A percentile compares a stretch with the other conserved stretches of the same genome.
phyloP scores from a whole-genome alignment of 2,888 invertebrate species.

The Aspidiotus destructor region DNA sequence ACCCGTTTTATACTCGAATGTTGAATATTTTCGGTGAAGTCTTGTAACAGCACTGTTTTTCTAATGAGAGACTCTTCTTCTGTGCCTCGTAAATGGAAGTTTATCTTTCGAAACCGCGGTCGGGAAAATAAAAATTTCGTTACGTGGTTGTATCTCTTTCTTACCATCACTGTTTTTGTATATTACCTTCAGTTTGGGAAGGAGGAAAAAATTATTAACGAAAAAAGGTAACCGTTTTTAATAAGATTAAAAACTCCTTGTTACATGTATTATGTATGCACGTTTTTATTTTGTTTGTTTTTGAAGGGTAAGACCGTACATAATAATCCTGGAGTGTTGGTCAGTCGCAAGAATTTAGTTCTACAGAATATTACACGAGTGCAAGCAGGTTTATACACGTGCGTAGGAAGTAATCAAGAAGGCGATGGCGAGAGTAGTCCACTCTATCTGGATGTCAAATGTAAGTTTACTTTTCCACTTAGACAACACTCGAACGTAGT shows the following conservation, averaged over 20 bases:
- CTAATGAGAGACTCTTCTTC: too few relatives aligned
- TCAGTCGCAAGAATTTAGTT: conserved; percentile 83
- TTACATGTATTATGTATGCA: conserved; percentile 20
- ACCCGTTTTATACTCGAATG: background rate
- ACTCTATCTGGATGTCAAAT: conserved; percentile 72
- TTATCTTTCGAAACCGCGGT: too few relatives aligned
- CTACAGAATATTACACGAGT: conserved; percentile 70
- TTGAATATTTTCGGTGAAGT: background rate
- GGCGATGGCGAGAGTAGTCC: conserved; percentile 81
- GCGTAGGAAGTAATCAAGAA: conserved; percentile 76
- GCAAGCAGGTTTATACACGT: conserved; percentile 73
- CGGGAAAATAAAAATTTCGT: too few relatives aligned
- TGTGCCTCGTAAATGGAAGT: too few relatives aligned
- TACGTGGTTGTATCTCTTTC: too few relatives aligned
- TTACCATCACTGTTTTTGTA: too few relatives aligned
- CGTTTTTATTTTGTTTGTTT: conserved; percentile 10
- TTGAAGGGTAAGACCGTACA: conserved; percentile 64
- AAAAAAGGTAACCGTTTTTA: conserved; percentile 8
- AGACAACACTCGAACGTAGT: conserved; percentile 11
- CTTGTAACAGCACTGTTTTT: too few relatives aligned
- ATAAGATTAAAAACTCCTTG: conserved; percentile 23
- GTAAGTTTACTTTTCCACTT: conserved; percentile 50
- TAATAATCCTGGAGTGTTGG: conserved; percentile 73
- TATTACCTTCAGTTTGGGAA: background rate
- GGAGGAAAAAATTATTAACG: background rate